Conservation (phyloP, 2,113 vertebrate genomes). For the Tonatia bakeri region DNA sequence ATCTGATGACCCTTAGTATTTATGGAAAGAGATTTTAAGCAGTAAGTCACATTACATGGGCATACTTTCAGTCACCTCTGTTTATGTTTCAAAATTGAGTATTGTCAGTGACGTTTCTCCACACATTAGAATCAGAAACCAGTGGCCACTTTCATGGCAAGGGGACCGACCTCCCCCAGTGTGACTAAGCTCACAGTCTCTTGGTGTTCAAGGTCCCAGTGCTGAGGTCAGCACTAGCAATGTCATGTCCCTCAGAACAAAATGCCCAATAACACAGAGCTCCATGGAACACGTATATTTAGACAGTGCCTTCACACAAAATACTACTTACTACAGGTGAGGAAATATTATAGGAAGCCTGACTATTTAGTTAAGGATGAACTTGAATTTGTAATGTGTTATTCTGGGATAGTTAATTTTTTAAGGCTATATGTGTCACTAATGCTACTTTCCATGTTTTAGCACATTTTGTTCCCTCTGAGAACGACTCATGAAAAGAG, state of each 20-base stretch:
- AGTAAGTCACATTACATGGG: background rate
- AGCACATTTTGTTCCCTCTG: background rate
- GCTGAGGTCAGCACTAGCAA: slow-evolving; percentile 49
- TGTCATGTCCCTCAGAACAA: slow-evolving; percentile 61
- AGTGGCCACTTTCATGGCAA: slow-evolving; percentile 15
- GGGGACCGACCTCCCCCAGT: slow-evolving; percentile 23
- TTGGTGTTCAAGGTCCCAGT: slow-evolving; percentile 55
- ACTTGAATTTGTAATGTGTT: background rate
- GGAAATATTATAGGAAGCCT: slow-evolving; percentile 45
- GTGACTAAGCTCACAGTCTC: slow-evolving; percentile 46
- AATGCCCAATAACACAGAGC: slow-evolving; percentile 64
- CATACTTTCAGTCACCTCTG: background rate
- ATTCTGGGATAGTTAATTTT: background rate
- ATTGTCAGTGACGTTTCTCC: slow-evolving; percentile 9
- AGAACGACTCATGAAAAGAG: background rate
- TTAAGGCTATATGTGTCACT: background rate
- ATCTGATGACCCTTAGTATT: background rate
- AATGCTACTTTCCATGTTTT: background rate
- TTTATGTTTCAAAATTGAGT: background rate
- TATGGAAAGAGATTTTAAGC: background rate
- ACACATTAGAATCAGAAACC: slow-evolving; percentile 1
- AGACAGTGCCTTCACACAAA: slow-evolving; percentile 56
- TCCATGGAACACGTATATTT: slow-evolving; percentile 64
- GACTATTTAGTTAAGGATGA: background rate
- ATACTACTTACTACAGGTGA: slow-evolving; percentile 28